Percentiles rank a stretch among this genome's conserved stretches.
Evolutionary conservation across 2,888 invertebrate genomes (phyloP).

Genomic region (Sericinus montela): DNA sequence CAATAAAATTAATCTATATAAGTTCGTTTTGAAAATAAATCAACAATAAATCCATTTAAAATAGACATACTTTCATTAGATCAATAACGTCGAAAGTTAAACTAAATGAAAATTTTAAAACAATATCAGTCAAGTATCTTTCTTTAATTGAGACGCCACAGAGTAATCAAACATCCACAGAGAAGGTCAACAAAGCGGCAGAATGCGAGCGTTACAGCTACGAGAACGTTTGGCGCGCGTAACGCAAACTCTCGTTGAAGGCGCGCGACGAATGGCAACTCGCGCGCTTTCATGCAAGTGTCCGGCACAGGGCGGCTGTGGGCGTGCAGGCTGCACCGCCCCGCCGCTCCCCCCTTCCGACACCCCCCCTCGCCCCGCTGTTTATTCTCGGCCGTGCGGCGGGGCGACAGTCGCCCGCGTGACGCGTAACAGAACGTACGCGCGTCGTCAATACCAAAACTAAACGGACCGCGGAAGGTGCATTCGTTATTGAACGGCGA

Average conservation of each 20-base stretch:
- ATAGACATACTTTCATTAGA: no score
- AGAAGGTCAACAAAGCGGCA: not conserved
- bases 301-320: constrained; percentile 61
- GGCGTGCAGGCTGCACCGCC: constrained; percentile 68
- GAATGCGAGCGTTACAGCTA: not conserved
- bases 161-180: not conserved
- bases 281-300: constrained; percentile 20
- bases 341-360: constrained; percentile 37
- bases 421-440: constrained; percentile 65
- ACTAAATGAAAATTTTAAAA: no score
- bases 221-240: not conserved
- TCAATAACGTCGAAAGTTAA: no score
- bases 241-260: not conserved
- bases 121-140: no score
- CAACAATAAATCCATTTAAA: no score
- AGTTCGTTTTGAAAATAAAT: no score
- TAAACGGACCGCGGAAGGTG: constrained; percentile 58
- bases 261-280: constrained; percentile 9
- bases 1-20: no score
- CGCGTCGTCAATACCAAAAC: constrained; percentile 43
- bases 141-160: no score
- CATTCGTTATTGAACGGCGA: constrained; percentile 65
- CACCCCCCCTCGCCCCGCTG: constrained; percentile 58
- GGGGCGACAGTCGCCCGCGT: constrained; percentile 75
- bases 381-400: constrained; percentile 72